Conservation (phyloP, 2,797 vertebrate genomes). For the Cuculus canorus region DNA sequence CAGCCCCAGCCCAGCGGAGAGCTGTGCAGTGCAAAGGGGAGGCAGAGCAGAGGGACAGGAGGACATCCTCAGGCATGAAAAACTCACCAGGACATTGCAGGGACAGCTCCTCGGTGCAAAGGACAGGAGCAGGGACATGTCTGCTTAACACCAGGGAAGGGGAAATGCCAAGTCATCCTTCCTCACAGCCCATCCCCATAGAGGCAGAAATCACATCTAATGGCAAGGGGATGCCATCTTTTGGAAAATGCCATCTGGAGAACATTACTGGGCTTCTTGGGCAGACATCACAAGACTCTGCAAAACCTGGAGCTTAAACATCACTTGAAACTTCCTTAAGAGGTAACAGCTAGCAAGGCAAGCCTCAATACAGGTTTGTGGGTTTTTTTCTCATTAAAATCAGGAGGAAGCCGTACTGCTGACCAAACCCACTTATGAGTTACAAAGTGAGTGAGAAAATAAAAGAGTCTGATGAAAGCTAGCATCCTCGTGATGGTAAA, state of each 20-base stretch:
- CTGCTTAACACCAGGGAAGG: background rate
- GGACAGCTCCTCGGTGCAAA: background rate
- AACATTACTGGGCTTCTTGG: slow-evolving; percentile 14
- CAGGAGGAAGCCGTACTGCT: slow-evolving; percentile 26
- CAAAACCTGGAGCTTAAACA: slow-evolving; percentile 24
- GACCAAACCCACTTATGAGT: background rate
- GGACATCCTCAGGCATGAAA: background rate
- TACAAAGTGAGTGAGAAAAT: slow-evolving; percentile 25
- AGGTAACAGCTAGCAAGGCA: background rate
- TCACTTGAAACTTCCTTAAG: slow-evolving; percentile 15
- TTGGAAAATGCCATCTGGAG: slow-evolving; percentile 55
- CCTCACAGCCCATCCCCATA: background rate
- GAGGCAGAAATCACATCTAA: background rate
- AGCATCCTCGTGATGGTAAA: slow-evolving; percentile 17
- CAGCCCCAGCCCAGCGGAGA: background rate
- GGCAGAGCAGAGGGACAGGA: rapidly evolving
- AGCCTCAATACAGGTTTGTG: background rate
- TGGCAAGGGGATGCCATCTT: background rate
- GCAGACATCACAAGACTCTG: slow-evolving; percentile 11
- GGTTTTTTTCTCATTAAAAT: background rate
- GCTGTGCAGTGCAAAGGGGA: background rate
- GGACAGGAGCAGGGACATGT: rapidly evolving
- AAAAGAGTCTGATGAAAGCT: slow-evolving; percentile 16
- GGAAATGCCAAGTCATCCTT: background rate
- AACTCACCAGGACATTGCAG: background rate